phyloP scores from a whole-genome alignment of 1,140 invertebrate species.

The Nephotettix cincticeps region DNA sequence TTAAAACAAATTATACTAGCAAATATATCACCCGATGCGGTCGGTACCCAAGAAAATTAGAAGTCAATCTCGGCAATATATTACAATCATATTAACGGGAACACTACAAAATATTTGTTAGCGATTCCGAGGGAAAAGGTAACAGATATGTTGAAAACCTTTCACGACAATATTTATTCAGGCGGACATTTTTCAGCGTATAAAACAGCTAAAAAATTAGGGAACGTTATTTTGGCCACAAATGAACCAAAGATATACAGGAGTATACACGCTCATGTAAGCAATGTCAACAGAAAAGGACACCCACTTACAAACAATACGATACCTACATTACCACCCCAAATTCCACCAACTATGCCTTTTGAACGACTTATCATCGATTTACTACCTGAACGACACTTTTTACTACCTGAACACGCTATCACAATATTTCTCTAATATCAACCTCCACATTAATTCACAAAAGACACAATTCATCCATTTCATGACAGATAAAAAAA shows the following conservation, averaged over 20 bases:
- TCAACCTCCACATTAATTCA: no score
- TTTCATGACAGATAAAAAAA: no score
- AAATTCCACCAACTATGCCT: background rate
- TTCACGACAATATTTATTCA: background rate
- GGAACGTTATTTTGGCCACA: background rate
- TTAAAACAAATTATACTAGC: background rate
- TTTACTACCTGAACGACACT: no score
- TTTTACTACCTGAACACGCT: no score
- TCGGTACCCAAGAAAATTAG: background rate
- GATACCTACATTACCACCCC: background rate
- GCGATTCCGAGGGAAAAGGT: background rate
- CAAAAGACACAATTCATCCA: no score
- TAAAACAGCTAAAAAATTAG: background rate
- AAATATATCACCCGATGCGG: no score
- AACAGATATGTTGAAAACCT: background rate
- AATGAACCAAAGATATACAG: background rate
- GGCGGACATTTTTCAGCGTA: background rate
- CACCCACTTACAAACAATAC: no score
- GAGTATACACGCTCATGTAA: background rate
- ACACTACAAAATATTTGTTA: background rate
- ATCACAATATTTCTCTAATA: no score
- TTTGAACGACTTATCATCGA: background rate
- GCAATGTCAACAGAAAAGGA: background rate
- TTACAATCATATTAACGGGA: background rate
- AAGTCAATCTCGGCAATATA: background rate